Conservation (phyloP, 2,888 invertebrate genomes). For the Monoplex corrugatus region DNA sequence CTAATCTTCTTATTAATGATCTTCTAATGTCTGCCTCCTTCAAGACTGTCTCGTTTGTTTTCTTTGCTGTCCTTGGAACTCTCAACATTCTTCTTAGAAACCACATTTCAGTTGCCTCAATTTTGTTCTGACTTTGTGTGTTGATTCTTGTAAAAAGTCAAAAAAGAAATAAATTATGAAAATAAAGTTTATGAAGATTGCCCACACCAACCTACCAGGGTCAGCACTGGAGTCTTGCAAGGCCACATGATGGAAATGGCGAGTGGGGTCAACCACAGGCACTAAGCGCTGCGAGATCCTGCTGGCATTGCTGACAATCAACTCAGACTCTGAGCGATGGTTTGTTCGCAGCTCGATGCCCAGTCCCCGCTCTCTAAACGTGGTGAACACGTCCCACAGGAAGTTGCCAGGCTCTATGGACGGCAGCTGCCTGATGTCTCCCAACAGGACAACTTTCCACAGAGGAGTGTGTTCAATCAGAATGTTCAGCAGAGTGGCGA, state of each 20-base stretch:
- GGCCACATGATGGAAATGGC: slow-evolving; percentile 61
- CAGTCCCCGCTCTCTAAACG: slow-evolving; percentile 59
- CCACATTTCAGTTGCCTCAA: too few relatives aligned
- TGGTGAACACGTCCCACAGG: slow-evolving; percentile 62
- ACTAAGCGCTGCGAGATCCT: slow-evolving; percentile 66
- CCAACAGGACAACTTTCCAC: slow-evolving; percentile 72
- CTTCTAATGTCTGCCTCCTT: too few relatives aligned
- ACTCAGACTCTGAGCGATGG: slow-evolving; percentile 75
- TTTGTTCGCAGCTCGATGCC: slow-evolving; percentile 70
- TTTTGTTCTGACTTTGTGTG: slow-evolving; percentile 7
- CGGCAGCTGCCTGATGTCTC: slow-evolving; percentile 77
- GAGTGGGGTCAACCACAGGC: slow-evolving; percentile 64
- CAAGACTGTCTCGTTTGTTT: too few relatives aligned
- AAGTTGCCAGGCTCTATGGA: slow-evolving; percentile 79
- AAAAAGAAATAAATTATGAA: background rate
- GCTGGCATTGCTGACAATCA: slow-evolving; percentile 75
- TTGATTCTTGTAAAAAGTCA: too few relatives aligned
- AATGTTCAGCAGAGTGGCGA: slow-evolving; percentile 69
- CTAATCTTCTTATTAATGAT: too few relatives aligned
- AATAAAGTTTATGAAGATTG: too few relatives aligned
- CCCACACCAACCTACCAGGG: slow-evolving; percentile 53
- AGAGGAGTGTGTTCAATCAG: slow-evolving; percentile 67
- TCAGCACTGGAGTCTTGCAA: slow-evolving; percentile 53
- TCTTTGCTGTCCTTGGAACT: too few relatives aligned
- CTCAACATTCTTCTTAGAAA: background rate